These are phyloP conservation scores for Acheta domesticus DNA, from an alignment of 2,888 invertebrate genomes.

Conservation along the genomic window DNA sequence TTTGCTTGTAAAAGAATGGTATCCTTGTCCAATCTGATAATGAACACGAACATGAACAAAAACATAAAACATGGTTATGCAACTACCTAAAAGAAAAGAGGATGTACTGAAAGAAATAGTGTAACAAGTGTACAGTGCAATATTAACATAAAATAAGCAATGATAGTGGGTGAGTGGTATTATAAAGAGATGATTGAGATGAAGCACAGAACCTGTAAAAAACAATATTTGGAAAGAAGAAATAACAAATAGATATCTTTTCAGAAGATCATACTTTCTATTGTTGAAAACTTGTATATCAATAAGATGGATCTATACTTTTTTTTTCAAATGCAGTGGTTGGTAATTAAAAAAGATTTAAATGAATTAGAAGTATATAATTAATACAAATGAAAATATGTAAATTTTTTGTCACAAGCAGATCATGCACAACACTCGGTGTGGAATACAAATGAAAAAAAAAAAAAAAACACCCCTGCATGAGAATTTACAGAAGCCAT, in stretches of 20 bases:
- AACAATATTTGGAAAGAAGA: background rate
- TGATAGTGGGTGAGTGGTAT: background rate
- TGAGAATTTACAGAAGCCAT: constrained; percentile 20
- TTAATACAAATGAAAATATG: background rate
- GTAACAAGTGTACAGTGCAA: background rate
- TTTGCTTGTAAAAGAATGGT: too few relatives aligned
- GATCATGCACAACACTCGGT: background rate
- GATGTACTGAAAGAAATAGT: background rate
- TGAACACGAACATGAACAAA: background rate
- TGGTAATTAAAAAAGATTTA: too few relatives aligned
- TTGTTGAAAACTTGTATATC: too few relatives aligned
- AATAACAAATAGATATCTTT: background rate
- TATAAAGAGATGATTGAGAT: too few relatives aligned
- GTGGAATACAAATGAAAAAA: background rate
- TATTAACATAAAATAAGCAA: background rate
- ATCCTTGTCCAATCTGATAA: too few relatives aligned
- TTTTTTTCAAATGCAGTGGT: too few relatives aligned
- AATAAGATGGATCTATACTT: too few relatives aligned
- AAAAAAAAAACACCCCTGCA: background rate
- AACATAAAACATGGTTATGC: background rate
- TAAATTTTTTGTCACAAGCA: background rate
- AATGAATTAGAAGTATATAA: too few relatives aligned
- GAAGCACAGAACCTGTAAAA: background rate
- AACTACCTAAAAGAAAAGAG: background rate
- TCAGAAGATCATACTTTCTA: too few relatives aligned